Percentiles rank a stretch among this genome's conserved stretches.
Conservation (phyloP, 2,113 vertebrate genomes). For the Limnothrissa miodon region DNA sequence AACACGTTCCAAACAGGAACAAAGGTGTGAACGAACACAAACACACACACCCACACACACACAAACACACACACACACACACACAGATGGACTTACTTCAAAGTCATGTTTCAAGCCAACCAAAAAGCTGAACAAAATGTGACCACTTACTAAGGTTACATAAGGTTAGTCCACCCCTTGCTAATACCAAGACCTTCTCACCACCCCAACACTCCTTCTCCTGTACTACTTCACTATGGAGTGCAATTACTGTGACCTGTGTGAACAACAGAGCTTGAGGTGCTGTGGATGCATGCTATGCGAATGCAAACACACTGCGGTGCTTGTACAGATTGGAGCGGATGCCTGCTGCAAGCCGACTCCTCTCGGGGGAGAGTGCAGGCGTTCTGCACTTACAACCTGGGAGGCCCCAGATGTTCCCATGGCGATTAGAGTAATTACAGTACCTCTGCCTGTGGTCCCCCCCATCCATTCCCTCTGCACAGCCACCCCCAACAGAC, state of each 20-base stretch:
- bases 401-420: conserved; percentile 9
- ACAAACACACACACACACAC: background rate
- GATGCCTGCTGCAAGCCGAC: background rate
- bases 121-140: background rate
- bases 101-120: background rate
- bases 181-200: too few species aligned
- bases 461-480: background rate
- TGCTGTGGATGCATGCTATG: background rate
- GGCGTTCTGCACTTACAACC: background rate
- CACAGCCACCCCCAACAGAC: too few species aligned
- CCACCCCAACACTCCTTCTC: background rate
- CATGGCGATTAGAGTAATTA: conserved; percentile 16
- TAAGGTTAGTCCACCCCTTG: too few species aligned
- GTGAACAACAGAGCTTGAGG: background rate
- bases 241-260: background rate
- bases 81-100: background rate
- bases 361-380: background rate
- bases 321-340: background rate
- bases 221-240: background rate
- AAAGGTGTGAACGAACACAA: background rate
- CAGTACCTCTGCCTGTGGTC: conserved; percentile 9
- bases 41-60: background rate
- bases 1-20: background rate
- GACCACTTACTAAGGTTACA: too few species aligned
- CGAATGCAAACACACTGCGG: background rate